Evolutionary conservation across 2,113 vertebrate genomes (phyloP).

Genomic region (Nerophis lumbriciformis): DNA sequence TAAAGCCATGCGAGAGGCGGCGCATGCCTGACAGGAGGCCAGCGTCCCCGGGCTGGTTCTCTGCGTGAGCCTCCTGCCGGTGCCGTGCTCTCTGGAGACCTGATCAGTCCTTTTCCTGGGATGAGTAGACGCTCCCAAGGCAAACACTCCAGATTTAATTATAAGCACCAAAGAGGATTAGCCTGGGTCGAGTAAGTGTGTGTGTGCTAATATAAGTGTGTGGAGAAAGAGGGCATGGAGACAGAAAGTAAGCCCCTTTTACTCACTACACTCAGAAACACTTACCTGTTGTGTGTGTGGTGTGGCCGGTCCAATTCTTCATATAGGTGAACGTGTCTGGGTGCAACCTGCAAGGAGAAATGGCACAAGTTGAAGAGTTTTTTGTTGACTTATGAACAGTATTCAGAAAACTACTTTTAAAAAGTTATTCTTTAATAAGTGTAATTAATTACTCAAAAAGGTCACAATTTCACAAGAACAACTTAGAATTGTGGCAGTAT

Average conservation of each 20-base stretch:
- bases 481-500: too few relatives aligned
- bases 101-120: slow-evolving; percentile 65
- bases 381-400: neutral
- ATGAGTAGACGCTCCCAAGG: slow-evolving; percentile 69
- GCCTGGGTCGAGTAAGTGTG: slow-evolving; percentile 27
- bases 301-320: slow-evolving; percentile 81
- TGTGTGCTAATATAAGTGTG: slow-evolving; percentile 10
- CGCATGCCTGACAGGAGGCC: slow-evolving; percentile 20
- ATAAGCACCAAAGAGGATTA: slow-evolving; percentile 74
- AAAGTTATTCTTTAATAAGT: too few relatives aligned
- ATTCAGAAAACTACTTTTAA: too few relatives aligned
- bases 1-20: slow-evolving; percentile 39
- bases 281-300: slow-evolving; percentile 82
- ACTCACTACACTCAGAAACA: slow-evolving; percentile 15
- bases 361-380: neutral
- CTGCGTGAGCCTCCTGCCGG: slow-evolving; percentile 38
- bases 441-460: too few relatives aligned
- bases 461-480: too few relatives aligned
- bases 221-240: slow-evolving; percentile 36
- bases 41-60: slow-evolving; percentile 9
- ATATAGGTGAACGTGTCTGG: slow-evolving; percentile 72
- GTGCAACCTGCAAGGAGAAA: slow-evolving; percentile 75
- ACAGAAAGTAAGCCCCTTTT: slow-evolving; percentile 33
- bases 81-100: slow-evolving; percentile 53
- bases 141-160: slow-evolving; percentile 79